phyloP scores from a whole-genome alignment of 2,888 invertebrate genomes.

The Lysandra coridon region DNA sequence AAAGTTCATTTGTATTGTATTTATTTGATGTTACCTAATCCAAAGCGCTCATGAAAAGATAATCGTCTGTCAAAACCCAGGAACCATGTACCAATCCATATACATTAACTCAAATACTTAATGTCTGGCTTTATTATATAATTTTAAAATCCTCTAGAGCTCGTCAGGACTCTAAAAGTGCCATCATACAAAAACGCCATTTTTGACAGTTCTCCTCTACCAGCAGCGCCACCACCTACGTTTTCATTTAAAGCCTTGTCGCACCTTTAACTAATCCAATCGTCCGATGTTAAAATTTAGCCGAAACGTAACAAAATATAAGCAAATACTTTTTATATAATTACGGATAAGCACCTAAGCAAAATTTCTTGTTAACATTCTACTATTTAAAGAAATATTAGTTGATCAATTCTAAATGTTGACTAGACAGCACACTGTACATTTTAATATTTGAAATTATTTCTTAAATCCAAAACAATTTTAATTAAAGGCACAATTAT shows the following conservation, averaged over 20 bases:
- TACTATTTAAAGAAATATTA: background rate
- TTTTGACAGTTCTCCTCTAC: too few species aligned
- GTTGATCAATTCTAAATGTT: conserved; percentile 5
- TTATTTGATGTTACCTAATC: background rate
- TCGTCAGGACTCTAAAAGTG: too few species aligned
- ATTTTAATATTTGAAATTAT: background rate
- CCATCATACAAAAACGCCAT: too few species aligned
- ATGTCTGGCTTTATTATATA: too few species aligned
- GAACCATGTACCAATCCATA: too few species aligned
- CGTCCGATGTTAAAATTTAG: background rate
- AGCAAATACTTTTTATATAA: background rate
- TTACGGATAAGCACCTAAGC: background rate
- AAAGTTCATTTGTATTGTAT: background rate
- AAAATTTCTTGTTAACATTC: background rate
- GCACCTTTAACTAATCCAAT: background rate
- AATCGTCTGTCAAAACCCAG: background rate
- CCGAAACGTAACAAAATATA: background rate
- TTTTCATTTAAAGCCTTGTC: too few species aligned
- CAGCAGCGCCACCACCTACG: too few species aligned
- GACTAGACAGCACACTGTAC: conserved; percentile 21
- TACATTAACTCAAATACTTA: too few species aligned
- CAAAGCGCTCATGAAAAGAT: background rate
- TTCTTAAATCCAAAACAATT: background rate
- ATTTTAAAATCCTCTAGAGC: too few species aligned
- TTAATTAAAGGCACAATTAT: background rate